These are phyloP conservation scores for Petrolisthes cinctipes DNA, from an alignment of 2,888 invertebrate species.

Conservation along the genomic window DNA sequence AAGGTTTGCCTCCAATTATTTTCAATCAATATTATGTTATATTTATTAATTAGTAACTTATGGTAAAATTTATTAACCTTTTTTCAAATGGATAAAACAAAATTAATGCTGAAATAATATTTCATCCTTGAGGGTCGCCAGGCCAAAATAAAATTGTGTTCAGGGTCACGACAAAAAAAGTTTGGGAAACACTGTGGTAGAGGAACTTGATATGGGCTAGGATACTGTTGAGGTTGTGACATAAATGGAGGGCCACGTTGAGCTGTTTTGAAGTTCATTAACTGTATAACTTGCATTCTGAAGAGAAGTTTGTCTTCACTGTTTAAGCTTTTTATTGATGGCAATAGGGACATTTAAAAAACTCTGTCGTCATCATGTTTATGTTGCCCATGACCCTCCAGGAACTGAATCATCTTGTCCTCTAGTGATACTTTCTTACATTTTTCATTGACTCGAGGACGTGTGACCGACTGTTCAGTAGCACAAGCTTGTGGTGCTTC, in stretches of 20 bases:
- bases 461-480: constrained; percentile 21
- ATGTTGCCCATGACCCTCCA: constrained; percentile 38
- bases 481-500: constrained; percentile 27
- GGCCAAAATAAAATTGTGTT: background rate
- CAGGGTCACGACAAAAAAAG: background rate
- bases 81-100: too few species aligned
- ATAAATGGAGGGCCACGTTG: constrained; percentile 37
- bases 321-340: constrained; percentile 32
- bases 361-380: constrained; percentile 29
- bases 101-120: too few species aligned
- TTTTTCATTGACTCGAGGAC: constrained; percentile 17
- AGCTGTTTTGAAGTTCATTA: constrained; percentile 39
- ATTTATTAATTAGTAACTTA: too few species aligned
- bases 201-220: constrained; percentile 7
- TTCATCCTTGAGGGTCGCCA: background rate
- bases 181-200: background rate
- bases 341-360: constrained; percentile 39
- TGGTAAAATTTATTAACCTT: too few species aligned
- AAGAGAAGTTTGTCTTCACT: constrained; percentile 35
- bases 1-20: too few species aligned
- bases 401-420: constrained; percentile 32
- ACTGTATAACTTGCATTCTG: constrained; percentile 41
- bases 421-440: constrained; percentile 10
- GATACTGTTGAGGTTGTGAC: constrained; percentile 24
- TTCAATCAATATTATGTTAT: too few species aligned